phyloP scores from a whole-genome alignment of 2,797 vertebrate genomes.

The Aeoliscus strigatus region DNA sequence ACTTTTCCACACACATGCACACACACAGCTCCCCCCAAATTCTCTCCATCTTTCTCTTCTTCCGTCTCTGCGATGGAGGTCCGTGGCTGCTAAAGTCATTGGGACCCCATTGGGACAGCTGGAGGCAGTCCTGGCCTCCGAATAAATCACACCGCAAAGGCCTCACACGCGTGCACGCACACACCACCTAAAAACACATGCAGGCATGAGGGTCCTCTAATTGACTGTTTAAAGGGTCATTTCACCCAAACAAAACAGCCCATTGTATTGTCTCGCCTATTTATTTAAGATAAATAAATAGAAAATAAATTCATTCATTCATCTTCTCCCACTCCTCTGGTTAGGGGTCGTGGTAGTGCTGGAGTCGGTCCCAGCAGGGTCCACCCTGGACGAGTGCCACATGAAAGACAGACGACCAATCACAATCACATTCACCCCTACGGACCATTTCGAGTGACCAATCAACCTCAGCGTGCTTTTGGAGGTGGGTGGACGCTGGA shows the following conservation, averaged over 20 bases:
- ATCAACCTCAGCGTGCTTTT: no score
- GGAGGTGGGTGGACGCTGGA: no score
- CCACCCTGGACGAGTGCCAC: no score
- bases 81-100: constrained; percentile 64
- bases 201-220: constrained; percentile 11
- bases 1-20: constrained; percentile 54
- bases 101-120: constrained; percentile 50
- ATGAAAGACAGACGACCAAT: no score
- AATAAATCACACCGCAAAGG: constrained; percentile 49
- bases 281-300: not conserved
- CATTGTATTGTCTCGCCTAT: not conserved
- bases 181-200: constrained; percentile 21
- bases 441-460: no score
- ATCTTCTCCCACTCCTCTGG: no score
- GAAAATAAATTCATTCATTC: not conserved
- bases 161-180: constrained; percentile 11
- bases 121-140: constrained; percentile 48
- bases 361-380: no score
- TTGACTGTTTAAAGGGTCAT: constrained; percentile 16
- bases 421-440: no score
- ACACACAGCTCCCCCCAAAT: no score
- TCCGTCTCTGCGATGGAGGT: constrained; percentile 60
- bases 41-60: no score
- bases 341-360: no score
- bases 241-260: not conserved